A percentile compares a stretch with the other conserved stretches of the same genome.
phyloP scores from a whole-genome alignment of 2,797 vertebrate genomes.

The Mustela erminea region DNA sequence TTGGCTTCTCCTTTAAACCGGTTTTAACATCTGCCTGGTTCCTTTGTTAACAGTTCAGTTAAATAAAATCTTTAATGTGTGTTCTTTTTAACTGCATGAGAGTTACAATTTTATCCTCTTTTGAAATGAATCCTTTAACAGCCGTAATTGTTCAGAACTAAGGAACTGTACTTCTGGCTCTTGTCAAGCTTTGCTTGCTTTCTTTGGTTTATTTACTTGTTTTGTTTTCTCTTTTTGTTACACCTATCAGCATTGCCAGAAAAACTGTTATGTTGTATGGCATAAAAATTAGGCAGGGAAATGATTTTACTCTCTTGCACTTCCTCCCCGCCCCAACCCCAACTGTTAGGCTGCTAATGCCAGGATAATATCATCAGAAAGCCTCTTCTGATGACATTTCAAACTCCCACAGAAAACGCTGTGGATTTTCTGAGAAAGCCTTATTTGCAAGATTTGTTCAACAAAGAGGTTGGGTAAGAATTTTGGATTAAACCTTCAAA shows the following conservation, averaged over 20 bases:
- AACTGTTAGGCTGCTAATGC: conserved; percentile 28
- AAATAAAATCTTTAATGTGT: not conserved
- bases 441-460: conserved; percentile 77
- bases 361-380: conserved; percentile 37
- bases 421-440: conserved; percentile 53
- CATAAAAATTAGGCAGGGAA: not conserved
- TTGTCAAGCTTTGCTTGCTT: conserved; percentile 45
- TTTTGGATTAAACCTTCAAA: conserved; percentile 78
- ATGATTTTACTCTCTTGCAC: conserved; percentile 26
- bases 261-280: not conserved
- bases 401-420: conserved; percentile 61
- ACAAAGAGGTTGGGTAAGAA: conserved; percentile 74
- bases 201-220: conserved; percentile 18
- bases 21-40: not conserved
- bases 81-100: not conserved
- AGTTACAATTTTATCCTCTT: not conserved
- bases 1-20: not conserved
- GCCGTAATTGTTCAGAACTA: not conserved
- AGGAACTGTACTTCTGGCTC: not conserved
- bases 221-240: conserved; percentile 22
- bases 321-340: conserved; percentile 2
- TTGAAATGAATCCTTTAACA: not conserved
- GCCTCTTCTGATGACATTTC: conserved; percentile 74
- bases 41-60: not conserved
- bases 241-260: not conserved